phyloP scores from a whole-genome alignment of 2,888 invertebrate genomes.

The Trissolcus brochymenae region DNA sequence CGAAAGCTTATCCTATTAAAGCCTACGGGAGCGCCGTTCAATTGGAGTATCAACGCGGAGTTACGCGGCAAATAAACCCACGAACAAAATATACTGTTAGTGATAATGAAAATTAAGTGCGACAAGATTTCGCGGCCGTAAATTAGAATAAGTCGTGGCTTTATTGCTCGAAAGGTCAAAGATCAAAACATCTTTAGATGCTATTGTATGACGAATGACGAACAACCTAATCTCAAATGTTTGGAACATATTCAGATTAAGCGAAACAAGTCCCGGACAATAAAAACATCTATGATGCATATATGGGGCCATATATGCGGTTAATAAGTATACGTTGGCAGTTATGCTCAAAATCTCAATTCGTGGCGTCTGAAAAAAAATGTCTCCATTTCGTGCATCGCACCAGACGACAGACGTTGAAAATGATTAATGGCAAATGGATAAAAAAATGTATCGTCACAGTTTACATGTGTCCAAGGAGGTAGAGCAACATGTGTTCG shows the following conservation, averaged over 20 bases:
- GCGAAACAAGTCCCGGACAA: not conserved
- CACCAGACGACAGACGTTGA: not conserved
- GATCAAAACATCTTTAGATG: slow-evolving; percentile 21
- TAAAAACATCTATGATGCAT: too few relatives aligned
- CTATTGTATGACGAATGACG: slow-evolving; percentile 18
- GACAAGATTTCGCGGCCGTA: slow-evolving; percentile 32
- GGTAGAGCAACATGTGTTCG: too few relatives aligned
- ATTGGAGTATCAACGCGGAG: slow-evolving; percentile 35
- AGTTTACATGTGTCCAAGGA: too few relatives aligned
- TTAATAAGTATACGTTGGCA: too few relatives aligned
- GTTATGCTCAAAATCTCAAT: too few relatives aligned
- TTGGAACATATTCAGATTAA: slow-evolving; percentile 11
- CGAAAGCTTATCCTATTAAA: slow-evolving; percentile 43
- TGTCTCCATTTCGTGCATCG: too few relatives aligned
- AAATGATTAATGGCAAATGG: not conserved
- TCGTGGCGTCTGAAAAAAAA: too few relatives aligned
- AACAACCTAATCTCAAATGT: slow-evolving; percentile 27
- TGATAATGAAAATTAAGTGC: slow-evolving; percentile 48
- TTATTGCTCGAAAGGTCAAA: slow-evolving; percentile 29
- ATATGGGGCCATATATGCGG: too few relatives aligned
- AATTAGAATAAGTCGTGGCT: slow-evolving; percentile 45
- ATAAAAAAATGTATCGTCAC: too few relatives aligned
- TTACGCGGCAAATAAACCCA: slow-evolving; percentile 16
- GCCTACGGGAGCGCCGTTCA: slow-evolving; percentile 37
- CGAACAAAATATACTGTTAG: slow-evolving; percentile 15